Base-by-base conservation (phyloP, 2,888 invertebrate species). In the Hypsopygia costalis region DNA sequence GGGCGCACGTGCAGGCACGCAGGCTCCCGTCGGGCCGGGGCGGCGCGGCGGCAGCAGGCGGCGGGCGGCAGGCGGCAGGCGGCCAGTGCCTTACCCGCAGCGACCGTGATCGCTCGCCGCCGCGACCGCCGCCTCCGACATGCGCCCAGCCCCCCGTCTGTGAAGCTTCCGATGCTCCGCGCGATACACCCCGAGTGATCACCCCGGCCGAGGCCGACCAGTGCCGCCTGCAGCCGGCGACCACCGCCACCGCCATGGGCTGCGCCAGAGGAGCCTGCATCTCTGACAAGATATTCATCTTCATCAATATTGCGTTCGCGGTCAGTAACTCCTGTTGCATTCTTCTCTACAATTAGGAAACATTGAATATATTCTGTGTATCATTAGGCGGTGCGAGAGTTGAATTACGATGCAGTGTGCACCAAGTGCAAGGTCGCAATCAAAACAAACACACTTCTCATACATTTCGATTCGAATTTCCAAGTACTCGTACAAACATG, bases 291-390 rank as follows among this genome's bases (percentile, higher is more conserved):
- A 66, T 83, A 46, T 87, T 88, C 74, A 72, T 87, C 56, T 85
- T 88, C 70, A 82, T 88, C 73, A 87, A 88, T 71, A 76, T 86
- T 49, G 81, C 81, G 12, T 87, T 88, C 61, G 87, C 87, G 66
- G 87, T 88, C 43, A 68, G 76, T 70, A 30, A 1, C 36, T 27
- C 36, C 35, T 25, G 25, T 25, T 25, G 25, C 25, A 25, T 21
- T 3, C 21, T 21, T 6, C 28, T 8, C n/a, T n/a, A n/a, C n/a
- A n/a, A n/a, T n/a, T n/a, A n/a, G n/a, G n/a, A n/a, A n/a, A n/a
- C n/a, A n/a, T n/a, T n/a, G n/a, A n/a, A n/a, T n/a, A n/a, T n/a
- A n/a, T n/a, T n/a, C n/a, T n/a, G n/a, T n/a, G n/a, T n/a, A n/a
- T n/a, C n/a, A n/a, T n/a, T n/a, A n/a, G n/a, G n/a, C n/a, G n/a